phyloP scores from a whole-genome alignment of 2,113 vertebrate genomes.

The Leiothrix lutea region DNA sequence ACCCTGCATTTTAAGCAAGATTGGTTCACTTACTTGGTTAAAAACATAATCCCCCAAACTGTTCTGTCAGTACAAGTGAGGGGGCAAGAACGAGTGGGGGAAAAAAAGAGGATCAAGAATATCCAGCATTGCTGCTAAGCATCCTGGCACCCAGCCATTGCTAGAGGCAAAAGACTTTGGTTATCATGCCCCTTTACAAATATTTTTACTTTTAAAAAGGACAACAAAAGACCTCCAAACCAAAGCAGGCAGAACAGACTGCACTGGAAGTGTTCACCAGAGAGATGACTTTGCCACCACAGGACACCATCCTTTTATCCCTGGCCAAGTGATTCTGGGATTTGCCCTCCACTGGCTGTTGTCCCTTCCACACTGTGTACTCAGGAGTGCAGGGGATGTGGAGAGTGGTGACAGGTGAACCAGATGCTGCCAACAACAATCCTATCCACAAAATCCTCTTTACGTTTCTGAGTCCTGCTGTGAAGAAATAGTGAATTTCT shows the following conservation, averaged over 20 bases:
- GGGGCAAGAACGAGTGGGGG: neutral
- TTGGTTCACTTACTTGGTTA: neutral
- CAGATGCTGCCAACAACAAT: neutral
- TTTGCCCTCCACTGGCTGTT: neutral
- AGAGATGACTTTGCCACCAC: neutral
- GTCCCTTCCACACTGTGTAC: neutral
- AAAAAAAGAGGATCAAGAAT: neutral
- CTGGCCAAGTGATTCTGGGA: neutral
- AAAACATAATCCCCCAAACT: neutral
- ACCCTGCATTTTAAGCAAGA: neutral
- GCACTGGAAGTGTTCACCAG: neutral
- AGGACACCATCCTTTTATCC: neutral
- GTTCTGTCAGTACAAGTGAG: neutral
- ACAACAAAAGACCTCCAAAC: neutral
- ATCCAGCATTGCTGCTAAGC: neutral
- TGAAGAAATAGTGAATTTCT: neutral
- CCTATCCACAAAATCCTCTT: neutral
- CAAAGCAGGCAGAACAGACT: neutral
- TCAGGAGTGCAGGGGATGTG: neutral
- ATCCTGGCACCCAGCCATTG: neutral
- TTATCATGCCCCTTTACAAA: neutral
- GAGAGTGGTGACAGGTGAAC: neutral
- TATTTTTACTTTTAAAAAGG: neutral
- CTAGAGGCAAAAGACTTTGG: neutral
- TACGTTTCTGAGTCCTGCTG: neutral